Percentiles rank a stretch among this genome's conserved stretches.
Evolutionary conservation across 1,140 invertebrate species (phyloP).

Genomic region (Myzus persicae): DNA sequence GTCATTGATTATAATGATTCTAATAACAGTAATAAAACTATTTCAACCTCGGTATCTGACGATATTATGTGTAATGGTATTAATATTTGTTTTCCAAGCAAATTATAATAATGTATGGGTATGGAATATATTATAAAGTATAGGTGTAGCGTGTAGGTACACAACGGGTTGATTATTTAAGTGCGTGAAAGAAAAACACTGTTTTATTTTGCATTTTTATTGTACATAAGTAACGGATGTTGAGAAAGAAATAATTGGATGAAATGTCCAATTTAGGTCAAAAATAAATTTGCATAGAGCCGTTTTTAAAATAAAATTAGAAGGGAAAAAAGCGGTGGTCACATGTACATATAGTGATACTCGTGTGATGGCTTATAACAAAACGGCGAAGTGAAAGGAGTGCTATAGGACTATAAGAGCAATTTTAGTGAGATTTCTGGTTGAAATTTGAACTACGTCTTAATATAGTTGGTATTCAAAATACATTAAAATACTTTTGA

Average conservation of each 20-base stretch:
- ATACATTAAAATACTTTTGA: neutral
- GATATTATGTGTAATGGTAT: neutral
- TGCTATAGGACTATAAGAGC: neutral
- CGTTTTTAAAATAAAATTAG: neutral
- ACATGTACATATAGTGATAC: neutral
- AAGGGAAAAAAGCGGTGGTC: neutral
- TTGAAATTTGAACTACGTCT: neutral
- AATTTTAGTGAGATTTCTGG: neutral
- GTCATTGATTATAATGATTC: neutral
- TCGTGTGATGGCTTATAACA: neutral
- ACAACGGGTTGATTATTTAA: neutral
- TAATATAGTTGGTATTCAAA: neutral
- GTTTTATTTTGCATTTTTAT: neutral
- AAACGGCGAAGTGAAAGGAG: neutral
- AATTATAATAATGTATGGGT: neutral
- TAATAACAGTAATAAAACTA: no score
- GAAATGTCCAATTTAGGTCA: neutral
- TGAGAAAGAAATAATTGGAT: neutral
- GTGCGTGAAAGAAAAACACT: neutral
- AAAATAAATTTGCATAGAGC: neutral
- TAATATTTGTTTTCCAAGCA: neutral
- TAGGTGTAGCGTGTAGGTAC: neutral
- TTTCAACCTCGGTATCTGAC: neutral
- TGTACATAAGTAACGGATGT: neutral
- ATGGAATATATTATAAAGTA: neutral